A percentile compares a stretch with the other conserved stretches of the same genome.
These are phyloP conservation scores for Macrocentrus cingulum DNA, from an alignment of 1,140 invertebrate genomes.

Conservation along the genomic window DNA sequence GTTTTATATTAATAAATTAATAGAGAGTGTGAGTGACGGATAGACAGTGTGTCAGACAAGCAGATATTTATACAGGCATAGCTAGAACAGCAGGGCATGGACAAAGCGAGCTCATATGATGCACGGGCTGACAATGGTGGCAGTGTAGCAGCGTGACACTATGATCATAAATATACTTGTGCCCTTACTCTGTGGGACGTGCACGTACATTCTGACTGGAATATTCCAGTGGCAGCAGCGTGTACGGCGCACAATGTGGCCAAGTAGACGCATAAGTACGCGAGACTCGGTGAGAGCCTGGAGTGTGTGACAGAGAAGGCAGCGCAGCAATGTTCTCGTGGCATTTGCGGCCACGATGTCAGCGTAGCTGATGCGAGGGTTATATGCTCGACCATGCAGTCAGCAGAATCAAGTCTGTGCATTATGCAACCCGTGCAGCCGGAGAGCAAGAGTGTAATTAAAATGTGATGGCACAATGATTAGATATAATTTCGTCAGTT, in stretches of 20 bases:
- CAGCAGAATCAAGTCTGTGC: constrained; percentile 21
- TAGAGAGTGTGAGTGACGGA: too few relatives aligned
- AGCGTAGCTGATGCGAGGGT: background rate
- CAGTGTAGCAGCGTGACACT: constrained; percentile 19
- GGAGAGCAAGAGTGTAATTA: background rate
- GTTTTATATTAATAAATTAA: too few relatives aligned
- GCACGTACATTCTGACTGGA: constrained; percentile 10
- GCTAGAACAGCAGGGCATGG: constrained; percentile 2
- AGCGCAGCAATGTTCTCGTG: background rate
- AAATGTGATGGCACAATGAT: too few relatives aligned
- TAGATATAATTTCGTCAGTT: too few relatives aligned
- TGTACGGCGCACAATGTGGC: background rate
- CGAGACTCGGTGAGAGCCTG: background rate
- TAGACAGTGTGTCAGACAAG: background rate
- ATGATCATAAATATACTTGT: constrained; percentile 24
- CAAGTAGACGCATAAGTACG: constrained; percentile 7
- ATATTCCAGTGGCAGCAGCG: constrained; percentile 14
- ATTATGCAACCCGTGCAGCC: constrained; percentile 13
- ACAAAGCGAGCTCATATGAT: constrained; percentile 34
- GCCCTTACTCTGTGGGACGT: background rate
- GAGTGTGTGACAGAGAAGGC: background rate
- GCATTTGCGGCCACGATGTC: background rate
- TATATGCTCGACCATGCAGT: constrained; percentile 12
- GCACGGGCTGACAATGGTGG: constrained; percentile 36
- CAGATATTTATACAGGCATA: background rate